Evolutionary conservation across 2,797 vertebrate species (phyloP).

Genomic region (Gambusia yucatana): DNA sequence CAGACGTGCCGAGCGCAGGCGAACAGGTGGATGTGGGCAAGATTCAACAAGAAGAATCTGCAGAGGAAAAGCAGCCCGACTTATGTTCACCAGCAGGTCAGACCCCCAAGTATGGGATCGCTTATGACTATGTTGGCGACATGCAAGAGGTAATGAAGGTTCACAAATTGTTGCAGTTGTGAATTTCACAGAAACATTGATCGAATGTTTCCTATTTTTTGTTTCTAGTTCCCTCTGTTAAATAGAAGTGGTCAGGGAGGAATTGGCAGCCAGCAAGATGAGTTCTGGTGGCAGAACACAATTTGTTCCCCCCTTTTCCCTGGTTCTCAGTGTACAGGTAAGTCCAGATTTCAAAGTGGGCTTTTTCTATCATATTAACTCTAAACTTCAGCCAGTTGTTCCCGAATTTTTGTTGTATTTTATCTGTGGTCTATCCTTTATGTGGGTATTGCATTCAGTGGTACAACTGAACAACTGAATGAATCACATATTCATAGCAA

Average conservation of each 20-base stretch:
- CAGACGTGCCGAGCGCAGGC: slow-evolving; percentile 74
- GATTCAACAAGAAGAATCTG: slow-evolving; percentile 85
- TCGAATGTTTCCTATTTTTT: slow-evolving; percentile 50
- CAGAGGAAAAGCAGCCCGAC: slow-evolving; percentile 83
- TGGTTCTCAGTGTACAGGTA: slow-evolving; percentile 94
- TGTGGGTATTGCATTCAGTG: background rate
- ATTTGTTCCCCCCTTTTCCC: slow-evolving; percentile 93
- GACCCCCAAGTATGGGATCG: slow-evolving; percentile 85
- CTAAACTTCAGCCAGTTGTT: background rate
- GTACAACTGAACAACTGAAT: background rate
- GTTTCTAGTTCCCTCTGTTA: slow-evolving; percentile 85
- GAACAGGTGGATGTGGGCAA: slow-evolving; percentile 76
- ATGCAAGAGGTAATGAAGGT: slow-evolving; percentile 86
- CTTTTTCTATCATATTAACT: background rate
- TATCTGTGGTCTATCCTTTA: background rate
- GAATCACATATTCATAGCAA: background rate
- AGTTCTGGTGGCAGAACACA: slow-evolving; percentile 97
- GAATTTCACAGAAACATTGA: background rate
- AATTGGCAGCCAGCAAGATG: slow-evolving; percentile 88
- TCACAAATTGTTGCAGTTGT: background rate
- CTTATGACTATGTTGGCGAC: slow-evolving; percentile 84
- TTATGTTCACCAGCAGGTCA: slow-evolving; percentile 84
- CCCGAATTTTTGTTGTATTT: background rate
- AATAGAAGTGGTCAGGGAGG: slow-evolving; percentile 87
- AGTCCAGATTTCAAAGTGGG: slow-evolving; percentile 34